Conservation (phyloP, 2,113 vertebrate species). For the Saccopteryx leptura region DNA sequence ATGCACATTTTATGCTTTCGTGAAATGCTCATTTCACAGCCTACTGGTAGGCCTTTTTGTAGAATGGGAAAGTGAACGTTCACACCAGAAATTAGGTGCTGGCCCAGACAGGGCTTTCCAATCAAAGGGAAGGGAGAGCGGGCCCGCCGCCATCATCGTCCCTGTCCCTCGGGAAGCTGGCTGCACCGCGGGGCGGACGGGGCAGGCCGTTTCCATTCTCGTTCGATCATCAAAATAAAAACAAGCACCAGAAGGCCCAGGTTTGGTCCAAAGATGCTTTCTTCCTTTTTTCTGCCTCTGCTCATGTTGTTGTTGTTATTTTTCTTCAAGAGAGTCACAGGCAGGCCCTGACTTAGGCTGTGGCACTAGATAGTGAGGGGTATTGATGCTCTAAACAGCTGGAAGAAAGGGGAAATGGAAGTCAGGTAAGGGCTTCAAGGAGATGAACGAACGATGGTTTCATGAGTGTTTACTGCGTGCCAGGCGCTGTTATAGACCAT, state of each 20-base stretch:
- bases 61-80: conserved; percentile 20
- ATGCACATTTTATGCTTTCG: conserved; percentile 47
- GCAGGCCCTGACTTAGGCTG: neutral
- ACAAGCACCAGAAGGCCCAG: neutral
- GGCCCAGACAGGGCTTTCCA: neutral
- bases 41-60: conserved; percentile 60
- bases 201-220: rapidly evolving
- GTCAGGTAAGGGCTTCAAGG: neutral
- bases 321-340: neutral
- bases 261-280: neutral
- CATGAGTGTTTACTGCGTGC: rapidly evolving
- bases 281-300: neutral
- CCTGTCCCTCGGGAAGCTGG: rapidly evolving
- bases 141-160: rapidly evolving
- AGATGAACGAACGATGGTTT: neutral
- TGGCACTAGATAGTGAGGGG: neutral
- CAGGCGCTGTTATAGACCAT: neutral
- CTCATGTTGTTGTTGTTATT: neutral
- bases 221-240: neutral
- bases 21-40: conserved; percentile 59
- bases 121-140: neutral
- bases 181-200: rapidly evolving
- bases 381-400: neutral
- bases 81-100: neutral
- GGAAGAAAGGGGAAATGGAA: neutral